Evolutionary conservation across 2,113 vertebrate genomes (phyloP).

Genomic region (Osmerus eperlanus): DNA sequence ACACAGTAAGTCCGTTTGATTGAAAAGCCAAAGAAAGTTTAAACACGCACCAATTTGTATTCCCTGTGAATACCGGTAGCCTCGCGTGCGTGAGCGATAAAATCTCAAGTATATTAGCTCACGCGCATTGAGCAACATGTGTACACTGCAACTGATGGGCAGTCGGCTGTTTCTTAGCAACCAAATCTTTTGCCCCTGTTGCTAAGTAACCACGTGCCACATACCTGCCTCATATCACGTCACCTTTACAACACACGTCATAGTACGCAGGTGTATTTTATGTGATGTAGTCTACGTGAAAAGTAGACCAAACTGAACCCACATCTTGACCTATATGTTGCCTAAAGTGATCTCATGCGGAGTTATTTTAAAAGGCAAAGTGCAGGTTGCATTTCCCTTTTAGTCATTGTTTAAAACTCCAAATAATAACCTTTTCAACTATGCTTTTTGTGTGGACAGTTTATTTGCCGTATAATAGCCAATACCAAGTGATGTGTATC

Average conservation of each 20-base stretch:
- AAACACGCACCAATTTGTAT: not conserved
- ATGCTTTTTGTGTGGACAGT: no score
- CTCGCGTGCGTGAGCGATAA: not conserved
- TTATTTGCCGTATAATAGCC: no score
- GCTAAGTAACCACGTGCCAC: conserved; percentile 58
- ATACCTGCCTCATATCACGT: conserved; percentile 45
- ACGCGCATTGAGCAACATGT: conserved; percentile 25
- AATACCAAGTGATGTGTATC: no score
- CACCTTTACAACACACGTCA: conserved; percentile 21
- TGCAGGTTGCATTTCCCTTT: no score
- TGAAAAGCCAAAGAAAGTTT: not conserved
- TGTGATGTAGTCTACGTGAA: not conserved
- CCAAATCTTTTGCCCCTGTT: conserved; percentile 45
- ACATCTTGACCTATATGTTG: not conserved
- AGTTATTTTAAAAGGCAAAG: no score
- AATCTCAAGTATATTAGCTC: conserved; percentile 5
- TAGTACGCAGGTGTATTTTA: conserved; percentile 32
- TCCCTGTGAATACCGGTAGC: not conserved
- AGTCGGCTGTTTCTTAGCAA: conserved; percentile 58
- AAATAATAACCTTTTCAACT: no score
- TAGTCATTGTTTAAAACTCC: no score
- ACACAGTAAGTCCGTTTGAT: not conserved
- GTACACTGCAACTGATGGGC: conserved; percentile 27
- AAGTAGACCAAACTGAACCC: not conserved
- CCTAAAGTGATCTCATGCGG: no score